A percentile compares a stretch with the other conserved stretches of the same genome.
phyloP scores from a whole-genome alignment of 2,797 vertebrate genomes.

The Helostoma temminkii region DNA sequence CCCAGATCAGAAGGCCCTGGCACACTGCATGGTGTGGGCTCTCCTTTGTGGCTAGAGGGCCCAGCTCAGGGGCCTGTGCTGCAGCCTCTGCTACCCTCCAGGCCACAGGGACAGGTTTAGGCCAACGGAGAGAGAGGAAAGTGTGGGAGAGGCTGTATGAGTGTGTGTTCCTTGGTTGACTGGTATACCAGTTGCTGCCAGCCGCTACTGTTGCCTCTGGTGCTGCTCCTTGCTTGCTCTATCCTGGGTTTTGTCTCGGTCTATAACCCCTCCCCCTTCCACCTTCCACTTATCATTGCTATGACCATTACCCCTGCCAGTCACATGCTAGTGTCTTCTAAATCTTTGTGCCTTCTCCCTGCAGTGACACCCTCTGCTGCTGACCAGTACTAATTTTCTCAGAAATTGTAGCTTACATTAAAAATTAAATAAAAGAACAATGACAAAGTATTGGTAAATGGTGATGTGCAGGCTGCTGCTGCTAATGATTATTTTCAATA shows the following conservation, averaged over 20 bases:
- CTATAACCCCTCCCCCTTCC: constrained; percentile 26
- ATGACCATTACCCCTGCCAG: constrained; percentile 38
- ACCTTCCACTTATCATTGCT: constrained; percentile 49
- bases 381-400: neutral
- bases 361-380: constrained; percentile 39
- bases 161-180: constrained; percentile 54
- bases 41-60: constrained; percentile 70
- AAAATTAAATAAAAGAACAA: too few species aligned
- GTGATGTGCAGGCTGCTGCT: too few species aligned
- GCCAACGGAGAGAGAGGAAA: constrained; percentile 50
- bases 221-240: constrained; percentile 61
- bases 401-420: neutral
- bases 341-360: constrained; percentile 35
- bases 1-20: constrained; percentile 78
- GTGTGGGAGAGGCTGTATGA: constrained; percentile 15
- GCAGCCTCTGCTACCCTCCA: constrained; percentile 53
- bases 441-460: too few species aligned
- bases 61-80: constrained; percentile 59
- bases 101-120: constrained; percentile 65
- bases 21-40: constrained; percentile 54
- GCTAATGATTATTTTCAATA: too few species aligned
- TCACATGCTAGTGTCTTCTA: constrained; percentile 33
- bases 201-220: constrained; percentile 62
- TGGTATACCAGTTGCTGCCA: constrained; percentile 69
- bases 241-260: constrained; percentile 26